A percentile compares a stretch with the other conserved stretches of the same genome.
phyloP scores from a whole-genome alignment of 1,140 invertebrate genomes.

The Chironomus striatipennis region DNA sequence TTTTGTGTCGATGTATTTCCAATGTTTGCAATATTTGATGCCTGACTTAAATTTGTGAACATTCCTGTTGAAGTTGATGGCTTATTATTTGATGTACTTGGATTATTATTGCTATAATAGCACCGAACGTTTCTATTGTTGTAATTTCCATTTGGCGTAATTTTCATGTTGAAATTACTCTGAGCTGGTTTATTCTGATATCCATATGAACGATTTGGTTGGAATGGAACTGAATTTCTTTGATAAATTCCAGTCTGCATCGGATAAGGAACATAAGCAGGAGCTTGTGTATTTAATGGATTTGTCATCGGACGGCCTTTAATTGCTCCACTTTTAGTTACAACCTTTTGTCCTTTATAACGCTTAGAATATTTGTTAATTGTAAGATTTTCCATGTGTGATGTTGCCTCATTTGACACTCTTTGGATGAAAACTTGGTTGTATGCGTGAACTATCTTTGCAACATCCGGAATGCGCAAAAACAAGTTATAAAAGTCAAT shows the following conservation, averaged over 20 bases:
- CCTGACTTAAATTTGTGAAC: too few species aligned
- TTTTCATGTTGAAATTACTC: too few species aligned
- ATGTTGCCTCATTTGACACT: neutral
- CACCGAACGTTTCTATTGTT: too few species aligned
- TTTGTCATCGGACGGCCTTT: neutral
- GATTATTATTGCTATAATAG: too few species aligned
- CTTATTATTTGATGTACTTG: too few species aligned
- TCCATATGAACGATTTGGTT: too few species aligned
- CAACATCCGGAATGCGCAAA: neutral
- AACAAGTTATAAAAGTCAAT: neutral
- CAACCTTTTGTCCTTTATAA: neutral
- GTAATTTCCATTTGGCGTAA: too few species aligned
- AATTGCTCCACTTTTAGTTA: neutral
- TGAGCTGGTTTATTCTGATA: too few species aligned
- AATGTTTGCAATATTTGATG: too few species aligned
- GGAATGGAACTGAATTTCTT: neutral
- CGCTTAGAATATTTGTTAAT: neutral
- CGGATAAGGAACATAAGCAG: neutral
- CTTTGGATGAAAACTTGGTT: neutral
- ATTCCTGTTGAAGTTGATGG: too few species aligned
- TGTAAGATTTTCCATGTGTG: neutral
- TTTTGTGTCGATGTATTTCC: too few species aligned
- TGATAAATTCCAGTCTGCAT: neutral
- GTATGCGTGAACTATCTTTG: neutral
- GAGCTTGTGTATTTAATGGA: neutral